Base-by-base conservation (phyloP, 1,140 invertebrate species). In the Aphelinus certus region DNA sequence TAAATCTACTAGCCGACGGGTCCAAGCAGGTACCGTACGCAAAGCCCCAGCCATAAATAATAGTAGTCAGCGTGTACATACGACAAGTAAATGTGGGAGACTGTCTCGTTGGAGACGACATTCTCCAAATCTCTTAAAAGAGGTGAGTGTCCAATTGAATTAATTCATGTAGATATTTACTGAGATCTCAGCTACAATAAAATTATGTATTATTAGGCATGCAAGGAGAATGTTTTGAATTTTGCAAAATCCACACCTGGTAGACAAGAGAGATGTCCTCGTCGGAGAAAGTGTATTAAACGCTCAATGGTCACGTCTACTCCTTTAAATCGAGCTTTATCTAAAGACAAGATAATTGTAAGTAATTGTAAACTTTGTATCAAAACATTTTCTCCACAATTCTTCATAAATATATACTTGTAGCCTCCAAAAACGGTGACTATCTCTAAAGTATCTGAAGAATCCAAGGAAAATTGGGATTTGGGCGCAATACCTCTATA, bases 171-270 rank as follows among this genome's bases (percentile, higher is more conserved):
- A 26, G 26, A 26, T 26, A 26, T 26, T 26, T 26, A 26, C 26
- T 26, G 26, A 26, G 26, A 26, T 26, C 26, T 26, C 26, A 26
- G 26, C 26, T 26, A 26, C 26, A 26, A 61, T 75, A 77, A 69
- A 71, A 75, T 78, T 78, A 63, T 75, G 60, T 66, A 74, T 78
- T 72, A 48, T 77, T 74, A 88, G 87, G 87, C 85, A 65, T 88
- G 87, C 78, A 88, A 88, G 79, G 88, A 88, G 73, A 89, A 89
- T 80, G 86, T 89, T 78, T 80, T 88, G 77, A 85, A 87, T 79
- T 88, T 86, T 80, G 80, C 85, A 51, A 88, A 88, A 82, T 83
- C 86, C 49, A 75, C 83, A 1, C 83, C 85, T 60, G 82, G 80
- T 57, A 86, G 84, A 77, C 82, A 82, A 78, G 85, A 87, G 55